Evolutionary conservation across 30 jellyfish, hydroid and myxozoan species (phyloP), one percentile per base, ranked within the genome.

Genomic region (Nemopilema nomurai): DNA sequence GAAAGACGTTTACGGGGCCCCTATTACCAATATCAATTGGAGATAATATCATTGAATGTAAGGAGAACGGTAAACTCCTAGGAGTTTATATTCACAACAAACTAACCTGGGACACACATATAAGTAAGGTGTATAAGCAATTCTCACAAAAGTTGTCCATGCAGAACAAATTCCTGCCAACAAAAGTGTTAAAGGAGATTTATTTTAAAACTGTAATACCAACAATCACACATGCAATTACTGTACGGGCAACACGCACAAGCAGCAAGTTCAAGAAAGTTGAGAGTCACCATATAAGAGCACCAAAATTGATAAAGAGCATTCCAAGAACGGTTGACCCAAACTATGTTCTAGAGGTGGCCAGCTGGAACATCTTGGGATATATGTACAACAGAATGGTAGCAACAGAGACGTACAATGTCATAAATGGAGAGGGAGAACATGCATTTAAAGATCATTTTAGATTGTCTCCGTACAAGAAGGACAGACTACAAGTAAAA

Each of bases 401-500:
- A 76, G 85, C 85, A 76, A 32, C 65, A 76, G 74, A 51, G 74
- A 76, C 25, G 85, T 76, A 76, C 72, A 49, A 76, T 74, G 57
- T 76, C 66, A 76, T 76, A 76, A 76, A 76, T 33, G 85, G 67
- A 76, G 85, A 33, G 57, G 74, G 74, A 49, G 85, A 51, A 52
- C 85, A 76, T 76, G 7, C 74, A 76, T 76, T 76, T 74, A 76
- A 76, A 49, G 85, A 31, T 76, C 85, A 76, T 51, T 76, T 23
- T 74, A 76, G 57, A 49, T 33, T 76, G 85, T 76, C 85, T 76
- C 22, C 85, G 57, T 76, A 76, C 85, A 76, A 76, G 50, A 49
- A 19, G 51, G 83, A 29, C 67, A 25, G 80, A 25, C 62, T 69
- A 19, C 1, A 69, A 30, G 52, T 69, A 26, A 1, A 25, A 8